Percentiles rank a stretch among this genome's conserved stretches.
Conservation (phyloP, 2,888 invertebrate genomes). For the Cataglyphis cursor region DNA sequence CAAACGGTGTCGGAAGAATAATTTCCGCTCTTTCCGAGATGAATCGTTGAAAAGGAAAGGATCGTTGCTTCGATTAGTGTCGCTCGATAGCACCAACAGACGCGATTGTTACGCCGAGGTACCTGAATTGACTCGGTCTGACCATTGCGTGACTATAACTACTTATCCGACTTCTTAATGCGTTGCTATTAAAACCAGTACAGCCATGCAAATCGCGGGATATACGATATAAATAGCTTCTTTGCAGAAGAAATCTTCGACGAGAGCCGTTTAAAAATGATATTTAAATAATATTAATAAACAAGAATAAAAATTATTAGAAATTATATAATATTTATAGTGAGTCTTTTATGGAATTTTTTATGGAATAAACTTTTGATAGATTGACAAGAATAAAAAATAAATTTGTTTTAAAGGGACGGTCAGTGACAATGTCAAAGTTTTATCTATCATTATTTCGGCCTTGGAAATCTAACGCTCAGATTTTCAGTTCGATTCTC, state of each 20-base stretch:
- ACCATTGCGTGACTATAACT: slow-evolving; percentile 72
- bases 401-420: neutral
- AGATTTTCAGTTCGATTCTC: slow-evolving; percentile 42
- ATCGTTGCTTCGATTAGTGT: neutral
- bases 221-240: neutral
- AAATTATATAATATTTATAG: neutral
- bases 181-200: slow-evolving; percentile 39
- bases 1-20: slow-evolving; percentile 25
- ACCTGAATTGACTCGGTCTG: slow-evolving; percentile 51
- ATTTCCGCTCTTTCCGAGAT: neutral
- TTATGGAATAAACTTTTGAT: neutral
- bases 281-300: slow-evolving; percentile 11
- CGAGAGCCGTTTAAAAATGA: neutral
- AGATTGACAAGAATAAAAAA: neutral
- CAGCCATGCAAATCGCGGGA: slow-evolving; percentile 13
- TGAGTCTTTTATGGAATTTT: neutral
- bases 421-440: slow-evolving; percentile 8
- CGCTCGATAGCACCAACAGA: neutral
- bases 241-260: neutral
- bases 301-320: neutral
- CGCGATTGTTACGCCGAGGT: neutral
- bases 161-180: slow-evolving; percentile 62
- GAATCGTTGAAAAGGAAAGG: slow-evolving; percentile 9
- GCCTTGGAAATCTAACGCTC: slow-evolving; percentile 6
- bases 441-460: slow-evolving; percentile 43